Evolutionary conservation across 2,797 vertebrate genomes (phyloP).

Genomic region (Ceyx erithaca): DNA sequence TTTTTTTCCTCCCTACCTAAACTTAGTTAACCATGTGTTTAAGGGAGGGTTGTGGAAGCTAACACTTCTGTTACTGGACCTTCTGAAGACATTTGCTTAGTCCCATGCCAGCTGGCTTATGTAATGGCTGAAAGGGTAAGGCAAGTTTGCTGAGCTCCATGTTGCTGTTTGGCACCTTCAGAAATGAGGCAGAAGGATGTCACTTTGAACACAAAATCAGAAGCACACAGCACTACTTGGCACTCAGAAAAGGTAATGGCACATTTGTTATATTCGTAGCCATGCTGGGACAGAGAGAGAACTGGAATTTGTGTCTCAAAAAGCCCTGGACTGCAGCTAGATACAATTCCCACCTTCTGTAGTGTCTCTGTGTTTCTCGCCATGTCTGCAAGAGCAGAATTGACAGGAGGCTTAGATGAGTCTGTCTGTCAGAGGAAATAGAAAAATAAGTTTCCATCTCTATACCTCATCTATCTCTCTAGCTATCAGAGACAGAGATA

Average conservation of each 20-base stretch:
- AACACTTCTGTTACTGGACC: neutral
- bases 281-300: neutral
- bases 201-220: conserved; percentile 7
- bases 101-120: neutral
- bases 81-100: conserved; percentile 6
- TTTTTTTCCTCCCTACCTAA: neutral
- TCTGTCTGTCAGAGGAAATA: conserved; percentile 17
- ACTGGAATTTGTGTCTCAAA: neutral
- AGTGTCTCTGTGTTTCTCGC: neutral
- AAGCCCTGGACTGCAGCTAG: neutral
- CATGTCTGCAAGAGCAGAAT: neutral
- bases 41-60: neutral
- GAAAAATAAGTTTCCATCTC: conserved; percentile 37
- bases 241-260: neutral
- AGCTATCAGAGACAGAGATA: conserved; percentile 32
- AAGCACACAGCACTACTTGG: neutral
- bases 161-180: conserved; percentile 13
- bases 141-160: neutral
- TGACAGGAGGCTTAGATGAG: conserved; percentile 35
- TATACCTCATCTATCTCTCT: conserved; percentile 30
- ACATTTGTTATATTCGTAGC: conserved; percentile 6
- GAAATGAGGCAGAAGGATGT: conserved; percentile 26
- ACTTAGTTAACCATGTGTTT: neutral
- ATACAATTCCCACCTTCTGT: neutral
- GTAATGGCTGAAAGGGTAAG: neutral